Evolutionary conservation across 2,888 invertebrate genomes (phyloP).

Genomic region (Anticlea derivata): DNA sequence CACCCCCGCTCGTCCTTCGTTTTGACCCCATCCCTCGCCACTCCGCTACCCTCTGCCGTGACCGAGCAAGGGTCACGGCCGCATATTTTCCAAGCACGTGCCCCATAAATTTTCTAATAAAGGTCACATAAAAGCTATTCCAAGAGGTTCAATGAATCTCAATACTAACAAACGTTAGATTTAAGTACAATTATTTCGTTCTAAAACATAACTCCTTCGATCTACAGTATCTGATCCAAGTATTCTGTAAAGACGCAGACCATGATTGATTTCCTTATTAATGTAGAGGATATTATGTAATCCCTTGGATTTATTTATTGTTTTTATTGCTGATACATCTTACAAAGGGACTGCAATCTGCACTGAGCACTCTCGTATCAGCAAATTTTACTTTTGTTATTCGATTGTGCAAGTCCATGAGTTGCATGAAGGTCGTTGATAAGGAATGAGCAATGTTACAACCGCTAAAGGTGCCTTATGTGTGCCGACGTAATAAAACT

Average conservation of each 20-base stretch:
- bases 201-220: not conserved
- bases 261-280: not conserved
- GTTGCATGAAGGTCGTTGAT: constrained; percentile 76
- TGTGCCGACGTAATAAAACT: constrained; percentile 52
- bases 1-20: constrained; percentile 49
- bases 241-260: not conserved
- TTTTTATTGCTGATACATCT: not conserved
- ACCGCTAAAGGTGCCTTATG: constrained; percentile 55
- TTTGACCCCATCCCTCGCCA: constrained; percentile 50
- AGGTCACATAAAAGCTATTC: constrained; percentile 34
- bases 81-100: constrained; percentile 65
- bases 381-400: constrained; percentile 48
- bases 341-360: constrained; percentile 12
- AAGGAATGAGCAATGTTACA: constrained; percentile 73
- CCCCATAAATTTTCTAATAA: constrained; percentile 47
- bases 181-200: not conserved
- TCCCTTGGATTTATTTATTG: not conserved
- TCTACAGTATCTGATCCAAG: not conserved
- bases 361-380: constrained; percentile 30
- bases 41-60: constrained; percentile 51
- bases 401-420: constrained; percentile 62
- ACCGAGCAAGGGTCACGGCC: constrained; percentile 78
- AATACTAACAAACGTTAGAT: not conserved
- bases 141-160: constrained; percentile 22
- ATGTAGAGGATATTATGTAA: not conserved